phyloP scores from a whole-genome alignment of 23 tunicate genomes.

The Oikopleura dioica region DNA sequence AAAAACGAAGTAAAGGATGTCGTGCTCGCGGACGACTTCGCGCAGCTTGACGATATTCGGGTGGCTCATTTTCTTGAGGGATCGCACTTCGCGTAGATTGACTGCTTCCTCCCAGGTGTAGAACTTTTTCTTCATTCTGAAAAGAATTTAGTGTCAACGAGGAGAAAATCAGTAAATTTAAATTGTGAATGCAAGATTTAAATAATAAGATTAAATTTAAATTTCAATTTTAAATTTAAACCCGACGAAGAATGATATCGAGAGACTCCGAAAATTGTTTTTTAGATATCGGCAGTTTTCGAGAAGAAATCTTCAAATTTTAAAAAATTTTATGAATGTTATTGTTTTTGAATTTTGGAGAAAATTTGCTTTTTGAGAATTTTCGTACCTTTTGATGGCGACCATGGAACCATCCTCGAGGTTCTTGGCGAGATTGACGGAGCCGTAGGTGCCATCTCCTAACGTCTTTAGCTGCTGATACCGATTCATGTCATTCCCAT shows the following conservation, averaged over 20 bases:
- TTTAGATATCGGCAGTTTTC: neutral
- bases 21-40: constrained; percentile 81
- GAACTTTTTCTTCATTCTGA: constrained; percentile 93
- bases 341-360: too few species aligned
- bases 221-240: neutral
- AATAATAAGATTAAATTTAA: neutral
- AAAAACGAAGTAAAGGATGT: constrained; percentile 72
- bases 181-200: too few species aligned
- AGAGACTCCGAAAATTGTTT: neutral
- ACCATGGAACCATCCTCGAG: constrained; percentile 49
- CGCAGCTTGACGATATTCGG: constrained; percentile 78
- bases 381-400: constrained; percentile 50
- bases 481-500: too few species aligned
- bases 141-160: too few species aligned
- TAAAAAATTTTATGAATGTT: neutral
- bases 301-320: neutral
- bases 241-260: too few species aligned
- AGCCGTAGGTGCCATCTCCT: constrained; percentile 83
- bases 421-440: constrained; percentile 39
- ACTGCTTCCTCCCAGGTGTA: constrained; percentile 95
- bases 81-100: constrained; percentile 65
- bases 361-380: neutral
- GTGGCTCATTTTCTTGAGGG: constrained; percentile 68
- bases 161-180: too few species aligned
- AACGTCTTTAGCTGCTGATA: constrained; percentile 43